Evolutionary conservation across 2,888 invertebrate species (phyloP), one percentile per base, ranked within the genome.

Genomic region (Schizotus pectinicornis): DNA sequence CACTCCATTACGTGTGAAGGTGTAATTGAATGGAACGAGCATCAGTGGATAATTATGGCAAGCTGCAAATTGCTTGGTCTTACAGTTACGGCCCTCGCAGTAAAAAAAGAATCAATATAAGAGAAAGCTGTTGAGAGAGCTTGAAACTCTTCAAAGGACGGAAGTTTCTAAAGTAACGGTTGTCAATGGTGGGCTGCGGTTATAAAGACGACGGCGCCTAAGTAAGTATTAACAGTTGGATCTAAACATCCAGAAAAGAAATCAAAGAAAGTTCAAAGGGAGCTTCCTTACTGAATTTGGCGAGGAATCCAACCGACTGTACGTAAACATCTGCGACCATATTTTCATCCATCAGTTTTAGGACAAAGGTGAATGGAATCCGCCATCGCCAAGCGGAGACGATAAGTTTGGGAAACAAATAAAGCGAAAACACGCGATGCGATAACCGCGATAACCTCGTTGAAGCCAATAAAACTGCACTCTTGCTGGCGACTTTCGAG

Each of bases 391-490:
- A 22, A 9, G 8, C 31, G n/a, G n/a, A 41, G 31, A 50, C 41
- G 39, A 35, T 35, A 39, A 39, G 30, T 36, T 52, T 53, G 43
- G 14, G 22, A 48, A 41, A 43, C 43, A 46, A 38, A 56, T 56
- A 56, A 47, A 34, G 7, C 13, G 46, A 45, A 38, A 45, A 9
- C 55, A 56, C 36, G 48, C 50, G 54, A 39, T 39, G 47, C 31
- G 46, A 54, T 47, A 47, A 46, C 37, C 37, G 37, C 34, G 56
- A 50, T 56, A 56, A 56, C 56, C 50, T 11, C 42, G 5, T 22
- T 22, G 22, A 22, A 22, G 22, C 22, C 22, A 22, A 22, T 22
- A 22, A 22, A 22, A 22, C 3, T 22, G 22, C 22, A 22, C 22
- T 22, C 22, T 22, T 22, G 22, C 22, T 22, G 22, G 7, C 12